These are phyloP conservation scores for Oconnorella tubifera DNA, from an alignment of 2,888 invertebrate genomes.

Conservation along the genomic window DNA sequence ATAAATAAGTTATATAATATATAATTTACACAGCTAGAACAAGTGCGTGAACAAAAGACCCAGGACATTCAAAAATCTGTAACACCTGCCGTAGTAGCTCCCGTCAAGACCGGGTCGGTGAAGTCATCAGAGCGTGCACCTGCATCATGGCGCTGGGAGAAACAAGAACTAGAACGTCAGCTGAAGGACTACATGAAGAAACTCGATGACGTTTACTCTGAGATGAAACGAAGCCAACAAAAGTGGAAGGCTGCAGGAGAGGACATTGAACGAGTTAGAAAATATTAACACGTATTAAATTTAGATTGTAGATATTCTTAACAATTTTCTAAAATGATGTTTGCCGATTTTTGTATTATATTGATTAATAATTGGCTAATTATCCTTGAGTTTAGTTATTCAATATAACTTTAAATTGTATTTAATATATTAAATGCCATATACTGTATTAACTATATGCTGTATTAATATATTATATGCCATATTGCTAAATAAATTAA, in stretches of 20 bases:
- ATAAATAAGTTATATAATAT: too few species aligned
- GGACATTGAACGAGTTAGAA: slow-evolving; percentile 30
- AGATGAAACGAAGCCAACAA: slow-evolving; percentile 30
- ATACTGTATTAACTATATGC: too few species aligned
- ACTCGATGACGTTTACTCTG: slow-evolving; percentile 33
- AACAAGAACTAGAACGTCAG: slow-evolving; percentile 35
- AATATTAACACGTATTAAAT: too few species aligned
- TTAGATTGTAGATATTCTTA: too few species aligned
- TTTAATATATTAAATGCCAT: too few species aligned
- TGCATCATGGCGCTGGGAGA: slow-evolving; percentile 39
- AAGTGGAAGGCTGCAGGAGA: slow-evolving; percentile 35
- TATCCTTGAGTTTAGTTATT: too few species aligned
- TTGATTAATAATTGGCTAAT: too few species aligned
- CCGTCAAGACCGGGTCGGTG: not conserved
- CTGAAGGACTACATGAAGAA: slow-evolving; percentile 34
- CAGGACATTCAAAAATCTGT: not conserved
- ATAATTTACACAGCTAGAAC: not conserved
- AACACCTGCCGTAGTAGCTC: not conserved
- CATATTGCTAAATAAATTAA: too few species aligned
- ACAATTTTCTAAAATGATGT: too few species aligned
- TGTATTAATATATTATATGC: too few species aligned
- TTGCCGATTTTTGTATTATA: too few species aligned
- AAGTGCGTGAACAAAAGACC: not conserved
- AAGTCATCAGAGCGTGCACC: slow-evolving; percentile 24
- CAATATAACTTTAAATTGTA: too few species aligned